Conservation (phyloP, 2,113 vertebrate genomes). For the Rhinichthys klamathensis region DNA sequence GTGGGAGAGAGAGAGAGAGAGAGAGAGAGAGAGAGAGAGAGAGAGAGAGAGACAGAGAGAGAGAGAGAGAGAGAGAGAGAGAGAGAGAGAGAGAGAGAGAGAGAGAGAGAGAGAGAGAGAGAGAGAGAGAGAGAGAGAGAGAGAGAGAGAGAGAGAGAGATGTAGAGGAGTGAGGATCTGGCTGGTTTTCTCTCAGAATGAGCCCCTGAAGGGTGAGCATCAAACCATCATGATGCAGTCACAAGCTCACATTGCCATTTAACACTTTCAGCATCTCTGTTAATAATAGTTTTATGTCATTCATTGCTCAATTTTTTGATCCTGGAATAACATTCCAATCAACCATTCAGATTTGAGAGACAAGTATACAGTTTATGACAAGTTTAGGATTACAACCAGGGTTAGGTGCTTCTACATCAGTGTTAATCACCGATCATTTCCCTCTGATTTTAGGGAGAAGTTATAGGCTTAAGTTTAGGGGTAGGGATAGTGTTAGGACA, state of each 20-base stretch:
- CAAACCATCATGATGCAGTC: constrained; percentile 63
- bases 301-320: not conserved
- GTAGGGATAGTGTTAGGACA: no score
- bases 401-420: no score
- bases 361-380: no score
- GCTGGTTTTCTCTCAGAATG: constrained; percentile 62
- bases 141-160: not conserved
- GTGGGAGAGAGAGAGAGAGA: constrained; percentile 56
- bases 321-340: no score
- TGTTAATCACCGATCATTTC: no score
- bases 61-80: constrained; percentile 41
- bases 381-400: no score
- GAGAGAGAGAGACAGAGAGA: no score
- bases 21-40: constrained; percentile 52
- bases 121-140: constrained; percentile 41
- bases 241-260: not conserved
- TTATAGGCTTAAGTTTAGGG: no score
- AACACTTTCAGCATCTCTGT: not conserved
- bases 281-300: not conserved
- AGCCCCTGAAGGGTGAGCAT: constrained; percentile 73
- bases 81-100: not conserved
- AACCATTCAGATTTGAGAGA: no score
- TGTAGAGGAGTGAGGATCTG: constrained; percentile 37
- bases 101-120: no score
- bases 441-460: no score